Evolutionary conservation across 2,888 invertebrate genomes (phyloP).

Genomic region (Perithous albicinctus): DNA sequence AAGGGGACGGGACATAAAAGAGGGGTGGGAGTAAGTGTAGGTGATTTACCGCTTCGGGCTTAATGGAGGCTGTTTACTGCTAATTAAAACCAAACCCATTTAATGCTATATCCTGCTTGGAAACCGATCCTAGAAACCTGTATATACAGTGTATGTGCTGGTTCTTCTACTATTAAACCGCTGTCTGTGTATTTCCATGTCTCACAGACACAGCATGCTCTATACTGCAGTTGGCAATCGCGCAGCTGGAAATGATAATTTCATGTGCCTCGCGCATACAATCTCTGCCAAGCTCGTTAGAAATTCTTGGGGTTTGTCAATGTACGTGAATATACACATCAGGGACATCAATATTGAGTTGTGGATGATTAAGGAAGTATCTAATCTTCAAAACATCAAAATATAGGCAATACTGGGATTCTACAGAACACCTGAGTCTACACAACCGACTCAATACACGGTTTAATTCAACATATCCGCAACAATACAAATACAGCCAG

Average conservation of each 20-base stretch:
- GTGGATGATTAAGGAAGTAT: constrained; percentile 15
- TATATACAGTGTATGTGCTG: neutral
- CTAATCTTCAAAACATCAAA: constrained; percentile 47
- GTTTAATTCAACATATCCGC: too few relatives aligned
- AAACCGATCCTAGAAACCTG: constrained; percentile 73
- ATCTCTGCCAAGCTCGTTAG: constrained; percentile 46
- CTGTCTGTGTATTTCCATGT: constrained; percentile 28
- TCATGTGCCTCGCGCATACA: constrained; percentile 33
- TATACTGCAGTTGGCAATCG: neutral
- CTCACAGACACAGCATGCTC: constrained; percentile 11
- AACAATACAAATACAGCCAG: too few relatives aligned
- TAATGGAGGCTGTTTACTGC: constrained; percentile 84
- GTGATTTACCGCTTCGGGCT: constrained; percentile 82
- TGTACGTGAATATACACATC: neutral
- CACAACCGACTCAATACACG: too few relatives aligned
- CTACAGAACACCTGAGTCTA: too few relatives aligned
- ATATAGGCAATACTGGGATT: too few relatives aligned
- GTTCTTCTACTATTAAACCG: neutral
- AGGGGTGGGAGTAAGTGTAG: constrained; percentile 78
- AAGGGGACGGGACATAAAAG: constrained; percentile 59
- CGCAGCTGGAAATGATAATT: constrained; percentile 61
- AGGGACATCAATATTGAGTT: constrained; percentile 1
- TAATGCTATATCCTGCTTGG: constrained; percentile 75
- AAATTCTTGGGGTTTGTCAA: constrained; percentile 32
- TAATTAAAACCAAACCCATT: constrained; percentile 83